A percentile compares a stretch with the other conserved stretches of the same genome.
Evolutionary conservation across 2,888 invertebrate species (phyloP).

Genomic region (Lithosia quadra): DNA sequence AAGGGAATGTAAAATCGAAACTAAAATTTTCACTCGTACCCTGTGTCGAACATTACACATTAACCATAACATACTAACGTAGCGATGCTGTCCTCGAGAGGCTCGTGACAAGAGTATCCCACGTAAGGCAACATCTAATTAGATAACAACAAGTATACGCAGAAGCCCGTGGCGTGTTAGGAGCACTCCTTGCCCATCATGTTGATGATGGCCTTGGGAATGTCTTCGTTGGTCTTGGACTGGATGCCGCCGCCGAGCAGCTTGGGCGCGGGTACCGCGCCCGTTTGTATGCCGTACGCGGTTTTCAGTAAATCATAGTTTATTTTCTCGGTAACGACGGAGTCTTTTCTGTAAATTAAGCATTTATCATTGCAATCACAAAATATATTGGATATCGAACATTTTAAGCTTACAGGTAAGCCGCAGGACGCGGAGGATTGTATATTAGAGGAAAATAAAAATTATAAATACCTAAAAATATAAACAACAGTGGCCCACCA

Average conservation of each 20-base stretch:
- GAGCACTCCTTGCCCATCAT: slow-evolving; percentile 82
- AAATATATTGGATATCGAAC: neutral
- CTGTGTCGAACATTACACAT: slow-evolving; percentile 37
- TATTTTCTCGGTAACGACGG: slow-evolving; percentile 94
- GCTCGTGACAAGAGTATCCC: slow-evolving; percentile 50
- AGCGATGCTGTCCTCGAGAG: slow-evolving; percentile 31
- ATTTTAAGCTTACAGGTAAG: too few species aligned
- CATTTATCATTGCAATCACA: slow-evolving; percentile 14
- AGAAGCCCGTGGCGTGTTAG: slow-evolving; percentile 56
- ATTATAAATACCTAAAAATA: too few species aligned
- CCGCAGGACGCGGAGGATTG: too few species aligned
- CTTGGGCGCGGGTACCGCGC: slow-evolving; percentile 90
- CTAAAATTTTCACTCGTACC: slow-evolving; percentile 16
- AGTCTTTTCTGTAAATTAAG: slow-evolving; percentile 91
- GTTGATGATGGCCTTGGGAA: slow-evolving; percentile 92
- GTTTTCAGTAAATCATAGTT: slow-evolving; percentile 96
- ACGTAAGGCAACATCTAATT: slow-evolving; percentile 60
- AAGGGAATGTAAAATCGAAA: slow-evolving; percentile 46
- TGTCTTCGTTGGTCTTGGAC: slow-evolving; percentile 93
- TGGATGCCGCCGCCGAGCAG: slow-evolving; percentile 91
- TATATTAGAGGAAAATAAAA: too few species aligned
- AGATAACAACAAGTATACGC: slow-evolving; percentile 42
- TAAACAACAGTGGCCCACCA: too few species aligned
- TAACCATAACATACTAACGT: slow-evolving; percentile 34
- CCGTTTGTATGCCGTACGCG: slow-evolving; percentile 91